Conservation (phyloP, 2,797 vertebrate species). For the Bovichtus diacanthus region DNA sequence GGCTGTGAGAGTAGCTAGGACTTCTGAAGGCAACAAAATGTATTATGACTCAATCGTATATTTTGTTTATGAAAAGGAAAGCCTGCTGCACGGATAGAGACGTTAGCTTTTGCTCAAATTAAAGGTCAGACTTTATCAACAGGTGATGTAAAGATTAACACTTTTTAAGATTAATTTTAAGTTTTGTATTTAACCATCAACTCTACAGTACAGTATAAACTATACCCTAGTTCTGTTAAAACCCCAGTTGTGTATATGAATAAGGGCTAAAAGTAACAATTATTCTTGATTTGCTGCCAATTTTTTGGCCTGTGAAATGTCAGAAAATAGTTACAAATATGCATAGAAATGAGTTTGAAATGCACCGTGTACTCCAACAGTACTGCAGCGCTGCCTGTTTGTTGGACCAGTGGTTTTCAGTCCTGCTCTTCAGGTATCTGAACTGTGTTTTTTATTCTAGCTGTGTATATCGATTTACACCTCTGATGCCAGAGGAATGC, state of each 20-base stretch:
- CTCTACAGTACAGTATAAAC: neutral
- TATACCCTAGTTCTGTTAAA: neutral
- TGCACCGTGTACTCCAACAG: constrained; percentile 1
- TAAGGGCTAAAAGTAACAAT: neutral
- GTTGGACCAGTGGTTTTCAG: constrained; percentile 7
- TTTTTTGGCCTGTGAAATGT: neutral
- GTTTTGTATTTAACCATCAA: neutral
- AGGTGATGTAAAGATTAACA: neutral
- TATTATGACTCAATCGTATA: neutral
- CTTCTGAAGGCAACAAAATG: neutral
- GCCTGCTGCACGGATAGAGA: too few relatives aligned
- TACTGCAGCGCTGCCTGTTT: constrained; percentile 4
- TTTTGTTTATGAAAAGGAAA: neutral
- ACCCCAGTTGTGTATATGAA: neutral
- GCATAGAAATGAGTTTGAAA: too few relatives aligned
- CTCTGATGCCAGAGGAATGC: constrained; percentile 27
- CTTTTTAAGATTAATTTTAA: neutral
- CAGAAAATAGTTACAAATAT: too few relatives aligned
- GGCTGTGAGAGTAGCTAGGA: neutral
- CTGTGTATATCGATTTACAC: constrained; percentile 35
- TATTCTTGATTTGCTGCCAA: neutral
- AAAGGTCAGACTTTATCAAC: neutral
- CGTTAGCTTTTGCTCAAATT: neutral
- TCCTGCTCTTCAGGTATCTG: constrained; percentile 2
- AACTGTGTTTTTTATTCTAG: constrained; percentile 30